A percentile compares a stretch with the other conserved stretches of the same genome.
These are phyloP conservation scores for Origma solitaria DNA, from an alignment of 2,113 vertebrate species.

Conservation along the genomic window DNA sequence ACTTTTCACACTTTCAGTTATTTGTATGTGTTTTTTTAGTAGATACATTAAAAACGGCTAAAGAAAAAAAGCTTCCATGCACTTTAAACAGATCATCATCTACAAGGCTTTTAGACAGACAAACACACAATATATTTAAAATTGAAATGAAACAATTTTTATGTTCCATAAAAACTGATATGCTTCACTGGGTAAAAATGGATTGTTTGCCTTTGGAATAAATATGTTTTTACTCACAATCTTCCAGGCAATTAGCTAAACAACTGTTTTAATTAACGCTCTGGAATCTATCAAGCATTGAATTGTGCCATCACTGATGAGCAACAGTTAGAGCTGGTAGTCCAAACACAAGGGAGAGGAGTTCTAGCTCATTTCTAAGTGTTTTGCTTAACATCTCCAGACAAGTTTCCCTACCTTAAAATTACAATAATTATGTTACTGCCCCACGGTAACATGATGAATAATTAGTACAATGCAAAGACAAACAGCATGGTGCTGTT, in stretches of 20 bases:
- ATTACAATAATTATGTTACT: background rate
- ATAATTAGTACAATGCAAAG: background rate
- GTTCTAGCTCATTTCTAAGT: background rate
- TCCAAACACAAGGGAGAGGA: background rate
- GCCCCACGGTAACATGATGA: background rate
- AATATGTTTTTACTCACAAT: constrained; percentile 51
- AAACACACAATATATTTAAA: constrained; percentile 2
- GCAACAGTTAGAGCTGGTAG: background rate
- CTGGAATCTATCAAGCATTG: constrained; percentile 28
- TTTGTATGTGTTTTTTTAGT: background rate
- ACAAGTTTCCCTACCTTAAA: background rate
- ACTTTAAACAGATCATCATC: background rate
- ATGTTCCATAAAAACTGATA: constrained; percentile 22
- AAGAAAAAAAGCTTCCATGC: background rate
- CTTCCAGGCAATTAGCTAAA: constrained; percentile 58
- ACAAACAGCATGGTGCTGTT: background rate
- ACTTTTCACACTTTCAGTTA: background rate
- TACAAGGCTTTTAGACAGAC: constrained; percentile 6
- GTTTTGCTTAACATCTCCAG: background rate
- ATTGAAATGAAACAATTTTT: constrained; percentile 41
- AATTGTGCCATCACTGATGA: constrained; percentile 27
- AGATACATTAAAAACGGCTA: background rate
- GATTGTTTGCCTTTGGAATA: constrained; percentile 55
- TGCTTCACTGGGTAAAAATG: constrained; percentile 41
- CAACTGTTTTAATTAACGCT: constrained; percentile 52